Evolutionary conservation across 2,888 invertebrate species (phyloP).

Genomic region (Trachelus stipa): DNA sequence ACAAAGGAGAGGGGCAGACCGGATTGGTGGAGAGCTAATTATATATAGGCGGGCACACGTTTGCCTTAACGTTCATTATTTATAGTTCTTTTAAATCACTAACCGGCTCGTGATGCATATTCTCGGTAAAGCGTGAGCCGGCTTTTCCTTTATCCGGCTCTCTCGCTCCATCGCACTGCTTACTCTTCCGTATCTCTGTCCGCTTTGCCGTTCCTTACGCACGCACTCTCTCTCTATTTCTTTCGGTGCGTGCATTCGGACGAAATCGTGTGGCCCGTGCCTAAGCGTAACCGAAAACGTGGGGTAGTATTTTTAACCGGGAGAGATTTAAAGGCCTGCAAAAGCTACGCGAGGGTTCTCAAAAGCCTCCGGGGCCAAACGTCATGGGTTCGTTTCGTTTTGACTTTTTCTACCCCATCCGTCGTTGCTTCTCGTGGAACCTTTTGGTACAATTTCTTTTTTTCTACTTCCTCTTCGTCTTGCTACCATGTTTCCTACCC

Average conservation of each 20-base stretch:
- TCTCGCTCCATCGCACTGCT: not conserved
- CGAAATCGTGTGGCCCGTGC: slow-evolving; percentile 3
- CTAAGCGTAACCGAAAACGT: slow-evolving; percentile 13
- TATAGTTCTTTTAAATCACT: slow-evolving; percentile 24
- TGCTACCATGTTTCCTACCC: not conserved
- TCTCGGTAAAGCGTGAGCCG: slow-evolving; percentile 11
- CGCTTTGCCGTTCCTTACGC: slow-evolving; percentile 13
- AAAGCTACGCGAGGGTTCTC: slow-evolving; percentile 19
- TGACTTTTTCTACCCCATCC: not conserved
- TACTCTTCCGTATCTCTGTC: slow-evolving; percentile 13
- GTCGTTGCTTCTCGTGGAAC: not conserved
- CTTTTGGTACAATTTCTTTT: not conserved
- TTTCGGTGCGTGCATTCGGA: slow-evolving; percentile 9
- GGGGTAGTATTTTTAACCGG: slow-evolving; percentile 52
- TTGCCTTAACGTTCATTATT: slow-evolving; percentile 20
- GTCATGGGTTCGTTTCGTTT: not conserved
- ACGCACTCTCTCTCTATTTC: slow-evolving; percentile 3
- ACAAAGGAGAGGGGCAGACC: slow-evolving; percentile 1
- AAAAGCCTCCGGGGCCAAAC: slow-evolving; percentile 1
- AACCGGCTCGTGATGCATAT: slow-evolving; percentile 20
- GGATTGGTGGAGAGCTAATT: slow-evolving; percentile 15
- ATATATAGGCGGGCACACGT: slow-evolving; percentile 8
- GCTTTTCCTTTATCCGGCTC: not conserved
- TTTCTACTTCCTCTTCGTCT: not conserved
- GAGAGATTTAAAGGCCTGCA: slow-evolving; percentile 37